Evolutionary conservation across 2,113 vertebrate genomes (phyloP).

Genomic region (Austrofundulus limnaeus): DNA sequence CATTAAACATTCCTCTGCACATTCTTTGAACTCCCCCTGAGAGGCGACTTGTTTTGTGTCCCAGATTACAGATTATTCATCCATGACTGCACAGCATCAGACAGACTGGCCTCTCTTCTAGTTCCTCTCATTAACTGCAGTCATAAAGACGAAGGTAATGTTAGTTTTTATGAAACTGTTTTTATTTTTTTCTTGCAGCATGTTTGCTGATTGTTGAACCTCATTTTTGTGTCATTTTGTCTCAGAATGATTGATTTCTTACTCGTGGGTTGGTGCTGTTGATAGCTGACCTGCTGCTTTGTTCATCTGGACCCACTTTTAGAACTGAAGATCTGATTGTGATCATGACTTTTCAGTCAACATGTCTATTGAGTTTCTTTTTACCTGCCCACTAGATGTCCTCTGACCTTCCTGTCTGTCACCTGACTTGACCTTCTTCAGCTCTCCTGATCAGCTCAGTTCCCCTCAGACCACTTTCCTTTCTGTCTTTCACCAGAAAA

Average conservation of each 20-base stretch:
- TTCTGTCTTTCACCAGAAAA: background rate
- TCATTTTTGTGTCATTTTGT: no score
- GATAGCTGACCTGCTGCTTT: no score
- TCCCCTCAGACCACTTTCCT: background rate
- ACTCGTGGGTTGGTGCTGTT: no score
- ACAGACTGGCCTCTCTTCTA: conserved; percentile 2
- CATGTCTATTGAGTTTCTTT: no score
- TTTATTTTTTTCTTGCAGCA: background rate
- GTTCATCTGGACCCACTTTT: background rate
- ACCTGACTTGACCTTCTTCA: no score
- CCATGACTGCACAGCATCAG: conserved; percentile 51
- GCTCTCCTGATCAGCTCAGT: background rate
- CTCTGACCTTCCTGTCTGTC: background rate
- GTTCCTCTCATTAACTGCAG: background rate
- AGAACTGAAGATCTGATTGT: background rate
- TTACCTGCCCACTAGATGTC: conserved; percentile 10
- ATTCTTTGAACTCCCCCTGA: conserved; percentile 44
- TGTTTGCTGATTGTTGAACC: background rate
- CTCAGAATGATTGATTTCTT: no score
- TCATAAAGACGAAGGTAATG: background rate
- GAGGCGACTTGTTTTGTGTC: conserved; percentile 35
- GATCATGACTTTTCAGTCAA: background rate
- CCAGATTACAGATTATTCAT: conserved; percentile 43
- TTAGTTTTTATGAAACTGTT: background rate
- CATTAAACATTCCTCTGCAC: conserved; percentile 34